Evolutionary conservation across 2,888 invertebrate species (phyloP), one percentile per base, ranked within the genome.

Genomic region (Aphodius sticticus): DNA sequence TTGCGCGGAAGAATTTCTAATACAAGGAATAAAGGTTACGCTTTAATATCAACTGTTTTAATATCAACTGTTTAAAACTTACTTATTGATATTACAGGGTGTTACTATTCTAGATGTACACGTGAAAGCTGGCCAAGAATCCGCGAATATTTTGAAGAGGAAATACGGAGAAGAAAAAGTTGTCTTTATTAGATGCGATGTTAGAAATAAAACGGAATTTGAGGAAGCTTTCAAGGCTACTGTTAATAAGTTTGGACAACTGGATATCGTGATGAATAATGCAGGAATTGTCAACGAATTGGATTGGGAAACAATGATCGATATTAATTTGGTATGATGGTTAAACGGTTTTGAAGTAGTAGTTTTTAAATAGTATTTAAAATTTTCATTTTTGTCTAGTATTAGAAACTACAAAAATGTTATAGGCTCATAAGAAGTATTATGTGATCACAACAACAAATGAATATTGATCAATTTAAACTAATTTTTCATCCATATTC

Each of bases 161-260:
- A 92, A 92, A 85, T 93, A 92, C 85, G 94, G 94, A 69, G 91
- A 93, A 82, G 93, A 93, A 86, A 92, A 92, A 81, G 93, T 93
- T 2, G 88, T 94, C 81, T 95, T 94, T 86, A 93, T 94, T 84
- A 92, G 92, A 81, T 93, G 94, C 83, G 94, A 95, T 86, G 94
- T 94, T 82, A 95, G 94, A 0, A 94, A 94, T 87, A 93, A 93
- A 85, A 92, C 92, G 16, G 93, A 94, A 87, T 93, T 94, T 84
- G 94, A 94, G 91, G 93, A 74, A 36, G 74, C 74, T 74, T 74
- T 74, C 12, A 74, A 74, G 36, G 35, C 35, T n/a, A 74, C 74
- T 4, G 74, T 35, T 74, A n/a, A 74, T 7, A 26, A n/a, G 5
- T 74, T 74, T 36, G 37, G 37, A 26, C 74, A 74, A 36, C n/a